phyloP scores from a whole-genome alignment of 2,888 invertebrate species.

The Mimachlamys varia region DNA sequence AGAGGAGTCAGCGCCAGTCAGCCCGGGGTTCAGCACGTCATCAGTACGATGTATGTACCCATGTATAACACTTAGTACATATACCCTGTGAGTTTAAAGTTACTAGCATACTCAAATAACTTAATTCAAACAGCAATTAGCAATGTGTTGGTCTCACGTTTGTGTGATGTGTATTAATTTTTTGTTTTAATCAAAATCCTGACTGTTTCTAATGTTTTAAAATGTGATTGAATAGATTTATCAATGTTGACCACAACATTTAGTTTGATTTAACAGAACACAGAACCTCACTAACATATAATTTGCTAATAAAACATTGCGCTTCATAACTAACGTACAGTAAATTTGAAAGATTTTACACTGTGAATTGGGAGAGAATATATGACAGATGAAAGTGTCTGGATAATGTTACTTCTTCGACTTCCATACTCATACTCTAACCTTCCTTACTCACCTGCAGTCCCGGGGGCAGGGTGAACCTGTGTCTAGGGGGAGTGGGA shows the following conservation, averaged over 20 bases:
- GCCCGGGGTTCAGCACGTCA: constrained; percentile 46
- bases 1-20: constrained; percentile 49
- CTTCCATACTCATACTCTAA: constrained; percentile 5
- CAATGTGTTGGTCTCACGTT: too few species aligned
- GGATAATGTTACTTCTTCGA: too few species aligned
- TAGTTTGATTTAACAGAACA: background rate
- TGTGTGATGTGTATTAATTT: too few species aligned
- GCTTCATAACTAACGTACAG: too few species aligned
- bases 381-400: background rate
- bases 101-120: background rate
- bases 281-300: too few species aligned
- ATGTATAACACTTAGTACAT: background rate
- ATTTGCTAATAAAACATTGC: too few species aligned
- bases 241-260: background rate
- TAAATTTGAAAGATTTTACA: too few species aligned
- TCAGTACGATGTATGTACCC: constrained; percentile 43
- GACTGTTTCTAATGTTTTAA: too few species aligned
- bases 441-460: background rate
- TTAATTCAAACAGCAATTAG: background rate
- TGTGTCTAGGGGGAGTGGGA: constrained; percentile 45
- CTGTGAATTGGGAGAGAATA: too few species aligned
- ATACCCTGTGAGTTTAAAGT: background rate
- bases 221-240: too few species aligned
- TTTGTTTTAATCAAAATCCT: too few species aligned
- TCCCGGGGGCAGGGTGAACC: background rate